Evolutionary conservation across 2,113 vertebrate species (phyloP), one percentile per base, ranked within the genome.

Genomic region (zebrafish (Danio rerio)): DNA sequence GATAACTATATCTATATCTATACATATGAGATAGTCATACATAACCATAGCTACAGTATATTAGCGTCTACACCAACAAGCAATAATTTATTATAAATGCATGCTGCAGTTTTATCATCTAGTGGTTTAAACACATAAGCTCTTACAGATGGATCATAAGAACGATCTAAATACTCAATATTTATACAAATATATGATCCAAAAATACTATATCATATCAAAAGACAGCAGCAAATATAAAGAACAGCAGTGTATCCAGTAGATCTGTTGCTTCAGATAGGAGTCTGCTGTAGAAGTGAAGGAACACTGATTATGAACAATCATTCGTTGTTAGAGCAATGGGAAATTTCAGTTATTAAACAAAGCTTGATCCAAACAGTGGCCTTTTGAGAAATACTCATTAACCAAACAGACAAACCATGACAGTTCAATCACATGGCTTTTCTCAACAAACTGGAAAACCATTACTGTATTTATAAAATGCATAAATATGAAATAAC

Each of bases 271-370:
- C 72, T 61, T 81, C 56, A 81, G 15, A 59, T 45, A 12, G n/a
- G 6, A 5, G 61, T 70, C 53, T 56, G 42, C 79, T 85, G 42
- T n/a, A n/a, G n/a, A n/a, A n/a, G n/a, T 59, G 56, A 77, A 55
- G 9, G 45, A 59, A 69, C 20, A 63, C 0, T 53, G n/a, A 70
- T 53, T 69, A 76, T 61, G 13, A 61, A 68, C n/a, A 58, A 52
- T 53, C 5, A 1, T 45, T 40, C 61, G 62, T 50, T 76, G 65
- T 69, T 61, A 15, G 13, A 43, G 7, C 6, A 63, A 31, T n/a
- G 6, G 47, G 18, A 40, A 42, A 31, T 53, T 47, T 47, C 16
- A 59, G 9, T 74, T 50, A 31, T 73, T 5, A 55, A 11, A 11
- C 18, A 68, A 43, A 47, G 10, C 42, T 45, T 75, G 31, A 59